Evolutionary conservation across 2,888 invertebrate genomes (phyloP), one percentile per base, ranked within the genome.

Genomic region (Rhynchonema sp.): DNA sequence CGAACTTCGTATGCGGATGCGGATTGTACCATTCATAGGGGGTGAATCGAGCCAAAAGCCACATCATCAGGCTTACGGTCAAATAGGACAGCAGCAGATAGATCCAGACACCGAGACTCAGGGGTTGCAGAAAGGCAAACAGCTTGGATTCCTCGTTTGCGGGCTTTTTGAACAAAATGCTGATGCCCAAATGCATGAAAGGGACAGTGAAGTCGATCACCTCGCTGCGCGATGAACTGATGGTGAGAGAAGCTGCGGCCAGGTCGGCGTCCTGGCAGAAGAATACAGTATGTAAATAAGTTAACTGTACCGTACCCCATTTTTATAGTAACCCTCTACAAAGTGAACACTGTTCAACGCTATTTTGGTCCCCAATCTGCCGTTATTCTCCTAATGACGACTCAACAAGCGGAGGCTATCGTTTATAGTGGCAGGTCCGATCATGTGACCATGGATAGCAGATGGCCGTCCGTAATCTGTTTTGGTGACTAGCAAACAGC

Each of bases 141-240:
- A 76, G 65, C 1, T 70, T 68, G 84, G 82, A 64, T 85, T 81
- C 30, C 86, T 87, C 55, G 85, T 89, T 76, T 84, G 87, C 62
- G 83, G 89, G 65, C 85, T 88, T 64, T 82, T 90, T 86, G 70
- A 88, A 85, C 84, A 88, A 78, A 71, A 96, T 96, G 27, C 90
- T 88, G 63, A 94, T 94, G 30, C 94, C 94, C 22, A 94, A 80
- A 74, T 92, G 92, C 87, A 96, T 90, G 76, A 92, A 96, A 0
- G 94, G 96, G 71, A 92, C 92, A 0, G 94, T 94, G 75, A 96
- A 96, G 76, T 96, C 94, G 61, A 96, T 90, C 1, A 94, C 85
- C 59, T 86, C 85, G 74, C 92, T 92, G 25, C 96, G 77, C 0
- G 91, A 89, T 74, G 91, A 94, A 76, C 89, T 94, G 67, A 96